These are phyloP conservation scores for Corapipo altera DNA, from an alignment of 2,113 vertebrate genomes.

Conservation along the genomic window DNA sequence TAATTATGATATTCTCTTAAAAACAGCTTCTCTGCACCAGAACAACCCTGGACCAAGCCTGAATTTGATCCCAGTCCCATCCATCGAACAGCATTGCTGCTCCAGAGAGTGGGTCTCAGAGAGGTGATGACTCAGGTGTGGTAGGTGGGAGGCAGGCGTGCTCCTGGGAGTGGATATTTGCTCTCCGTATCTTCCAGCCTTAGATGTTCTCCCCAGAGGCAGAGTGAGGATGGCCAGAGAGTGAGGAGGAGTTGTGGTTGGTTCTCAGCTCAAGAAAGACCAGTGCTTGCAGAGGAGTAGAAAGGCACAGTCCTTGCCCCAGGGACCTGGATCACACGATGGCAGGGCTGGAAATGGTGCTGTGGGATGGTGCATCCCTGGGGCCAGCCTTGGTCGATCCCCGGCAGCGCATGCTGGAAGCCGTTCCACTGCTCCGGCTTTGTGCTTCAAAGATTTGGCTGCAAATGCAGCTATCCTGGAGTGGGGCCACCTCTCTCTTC, in stretches of 20 bases:
- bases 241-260: background rate
- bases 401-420: rapidly evolving
- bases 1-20: background rate
- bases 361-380: background rate
- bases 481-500: background rate
- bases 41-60: background rate
- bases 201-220: background rate
- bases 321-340: rapidly evolving
- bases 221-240: background rate
- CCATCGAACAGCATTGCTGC: background rate
- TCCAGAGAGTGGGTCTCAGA: rapidly evolving
- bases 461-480: background rate
- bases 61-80: background rate
- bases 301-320: rapidly evolving
- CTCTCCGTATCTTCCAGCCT: background rate
- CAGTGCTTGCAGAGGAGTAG: background rate
- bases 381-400: rapidly evolving
- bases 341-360: background rate
- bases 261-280: background rate
- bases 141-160: background rate
- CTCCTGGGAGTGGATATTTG: background rate
- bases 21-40: background rate
- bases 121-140: background rate
- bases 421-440: background rate
- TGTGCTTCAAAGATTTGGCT: background rate